Evolutionary conservation across 1,140 invertebrate species (phyloP).

Genomic region (Samia ricini): DNA sequence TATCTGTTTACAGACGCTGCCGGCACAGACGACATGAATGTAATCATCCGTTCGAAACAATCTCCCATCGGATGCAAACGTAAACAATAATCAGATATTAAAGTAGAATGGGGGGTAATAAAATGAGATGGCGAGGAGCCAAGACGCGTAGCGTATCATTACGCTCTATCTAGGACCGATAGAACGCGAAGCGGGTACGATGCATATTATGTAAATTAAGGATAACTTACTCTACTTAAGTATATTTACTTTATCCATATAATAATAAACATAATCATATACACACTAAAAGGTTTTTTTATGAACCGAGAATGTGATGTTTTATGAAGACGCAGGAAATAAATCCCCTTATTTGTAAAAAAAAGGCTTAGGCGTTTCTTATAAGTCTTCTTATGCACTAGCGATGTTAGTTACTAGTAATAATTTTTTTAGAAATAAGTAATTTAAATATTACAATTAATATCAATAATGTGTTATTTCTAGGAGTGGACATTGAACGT

Average conservation of each 20-base stretch:
- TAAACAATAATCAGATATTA: conserved; percentile 10
- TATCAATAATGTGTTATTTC: too few relatives aligned
- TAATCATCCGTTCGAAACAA: too few relatives aligned
- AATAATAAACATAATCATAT: not conserved
- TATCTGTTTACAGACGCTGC: too few relatives aligned
- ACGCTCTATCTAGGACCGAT: not conserved
- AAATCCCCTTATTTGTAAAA: not conserved
- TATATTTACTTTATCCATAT: not conserved
- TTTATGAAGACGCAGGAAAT: not conserved
- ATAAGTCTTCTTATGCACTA: too few relatives aligned
- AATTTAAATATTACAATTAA: too few relatives aligned
- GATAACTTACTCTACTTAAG: conserved; percentile 6
- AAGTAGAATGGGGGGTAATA: conserved; percentile 8
- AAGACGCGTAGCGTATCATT: conserved; percentile 2
- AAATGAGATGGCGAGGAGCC: conserved; percentile 3
- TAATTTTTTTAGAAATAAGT: too few relatives aligned
- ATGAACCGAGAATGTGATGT: not conserved
- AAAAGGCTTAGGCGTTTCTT: too few relatives aligned
- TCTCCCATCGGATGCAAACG: conserved; percentile 2
- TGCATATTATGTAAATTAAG: conserved; percentile 11
- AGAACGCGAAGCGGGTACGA: conserved; percentile 2
- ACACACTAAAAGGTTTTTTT: not conserved
- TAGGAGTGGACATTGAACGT: conserved; percentile 25
- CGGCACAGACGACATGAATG: too few relatives aligned
- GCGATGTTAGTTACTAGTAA: too few relatives aligned